A percentile compares a stretch with the other conserved stretches of the same genome.
Evolutionary conservation across 2,888 invertebrate genomes (phyloP).

Genomic region (Ophion costatus): DNA sequence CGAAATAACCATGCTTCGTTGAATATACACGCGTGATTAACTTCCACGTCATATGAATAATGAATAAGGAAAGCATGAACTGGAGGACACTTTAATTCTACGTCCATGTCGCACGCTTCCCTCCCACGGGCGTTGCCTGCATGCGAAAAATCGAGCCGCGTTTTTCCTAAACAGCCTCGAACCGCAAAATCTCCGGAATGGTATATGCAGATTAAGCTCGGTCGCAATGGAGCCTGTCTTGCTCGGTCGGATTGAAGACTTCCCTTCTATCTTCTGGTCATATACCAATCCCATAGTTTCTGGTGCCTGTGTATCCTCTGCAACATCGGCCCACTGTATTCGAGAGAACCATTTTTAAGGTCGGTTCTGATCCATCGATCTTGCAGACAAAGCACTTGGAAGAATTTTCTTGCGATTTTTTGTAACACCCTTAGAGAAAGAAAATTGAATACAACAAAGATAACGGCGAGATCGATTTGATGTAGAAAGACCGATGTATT

Average conservation of each 20-base stretch:
- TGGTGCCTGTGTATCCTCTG: background rate
- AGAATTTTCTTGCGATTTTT: background rate
- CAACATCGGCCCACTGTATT: background rate
- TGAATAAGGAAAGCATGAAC: constrained; percentile 39
- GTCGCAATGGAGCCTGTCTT: background rate
- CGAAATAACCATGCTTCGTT: constrained; percentile 26
- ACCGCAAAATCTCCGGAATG: constrained; percentile 30
- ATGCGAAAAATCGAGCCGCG: constrained; percentile 38
- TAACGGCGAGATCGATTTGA: background rate
- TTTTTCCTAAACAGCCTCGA: constrained; percentile 37
- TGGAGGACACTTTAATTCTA: constrained; percentile 30
- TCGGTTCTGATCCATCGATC: background rate
- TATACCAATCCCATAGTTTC: background rate
- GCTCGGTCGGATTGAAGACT: background rate
- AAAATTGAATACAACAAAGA: background rate
- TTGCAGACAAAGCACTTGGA: background rate
- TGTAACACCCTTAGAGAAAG: background rate
- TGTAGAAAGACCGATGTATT: background rate
- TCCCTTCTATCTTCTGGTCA: background rate
- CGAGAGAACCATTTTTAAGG: too few species aligned
- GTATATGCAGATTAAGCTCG: background rate
- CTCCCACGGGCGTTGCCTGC: constrained; percentile 1
- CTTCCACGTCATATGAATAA: constrained; percentile 54
- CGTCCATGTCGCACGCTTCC: background rate
- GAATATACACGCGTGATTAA: constrained; percentile 38